A percentile compares a stretch with the other conserved stretches of the same genome.
These are phyloP conservation scores for Aratinga solstitialis DNA, from an alignment of 2,797 vertebrate species.

Conservation along the genomic window DNA sequence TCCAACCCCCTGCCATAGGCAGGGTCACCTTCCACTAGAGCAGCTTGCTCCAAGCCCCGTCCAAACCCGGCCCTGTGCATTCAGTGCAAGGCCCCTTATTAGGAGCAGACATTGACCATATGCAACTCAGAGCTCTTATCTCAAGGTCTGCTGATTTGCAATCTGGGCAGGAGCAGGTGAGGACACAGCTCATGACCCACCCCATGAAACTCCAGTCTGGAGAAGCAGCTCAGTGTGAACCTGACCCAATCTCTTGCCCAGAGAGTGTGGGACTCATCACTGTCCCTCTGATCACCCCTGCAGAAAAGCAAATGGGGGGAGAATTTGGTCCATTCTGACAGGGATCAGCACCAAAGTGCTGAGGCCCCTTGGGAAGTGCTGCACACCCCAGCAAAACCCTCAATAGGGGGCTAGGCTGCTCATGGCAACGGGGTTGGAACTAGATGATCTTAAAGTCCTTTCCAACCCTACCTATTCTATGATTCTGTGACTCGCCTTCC, in stretches of 20 bases:
- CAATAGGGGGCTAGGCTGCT: background rate
- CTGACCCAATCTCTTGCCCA: accelerated
- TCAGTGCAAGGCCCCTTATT: no score
- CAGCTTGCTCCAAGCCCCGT: background rate
- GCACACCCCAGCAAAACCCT: no score
- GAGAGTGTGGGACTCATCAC: background rate
- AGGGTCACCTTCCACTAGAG: background rate
- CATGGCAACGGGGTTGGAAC: background rate
- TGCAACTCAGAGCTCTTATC: background rate
- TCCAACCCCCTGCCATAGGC: background rate
- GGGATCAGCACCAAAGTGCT: background rate
- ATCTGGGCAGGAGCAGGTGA: background rate
- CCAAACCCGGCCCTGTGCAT: background rate
- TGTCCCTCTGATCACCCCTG: background rate
- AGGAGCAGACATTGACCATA: background rate
- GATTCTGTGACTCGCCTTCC: background rate
- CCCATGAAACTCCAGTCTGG: accelerated
- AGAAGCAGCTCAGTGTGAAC: background rate
- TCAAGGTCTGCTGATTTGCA: background rate
- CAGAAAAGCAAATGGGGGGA: background rate
- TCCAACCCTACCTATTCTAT: background rate
- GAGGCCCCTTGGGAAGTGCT: background rate
- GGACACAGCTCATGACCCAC: accelerated
- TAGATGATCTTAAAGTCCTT: background rate
- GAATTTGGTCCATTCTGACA: background rate